Evolutionary conservation across 2,113 vertebrate species (phyloP).

Genomic region (Aphyosemion australe): DNA sequence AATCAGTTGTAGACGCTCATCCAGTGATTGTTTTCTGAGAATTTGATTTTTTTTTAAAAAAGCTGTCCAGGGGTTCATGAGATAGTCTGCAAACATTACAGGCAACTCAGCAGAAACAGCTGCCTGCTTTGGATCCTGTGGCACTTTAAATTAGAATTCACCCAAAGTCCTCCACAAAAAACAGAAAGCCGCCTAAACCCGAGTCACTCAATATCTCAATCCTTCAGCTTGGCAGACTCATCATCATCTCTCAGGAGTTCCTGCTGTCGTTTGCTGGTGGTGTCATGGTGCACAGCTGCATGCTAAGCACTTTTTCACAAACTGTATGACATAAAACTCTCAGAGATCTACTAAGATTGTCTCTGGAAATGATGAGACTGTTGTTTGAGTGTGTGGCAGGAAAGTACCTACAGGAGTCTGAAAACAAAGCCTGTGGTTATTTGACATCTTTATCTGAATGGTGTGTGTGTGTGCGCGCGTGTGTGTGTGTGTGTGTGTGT

Average conservation of each 20-base stretch:
- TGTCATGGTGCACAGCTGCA: slow-evolving; percentile 47
- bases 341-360: background rate
- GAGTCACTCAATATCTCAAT: background rate
- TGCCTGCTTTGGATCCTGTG: too few relatives aligned
- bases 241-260: slow-evolving; percentile 36
- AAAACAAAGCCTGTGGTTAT: slow-evolving; percentile 20
- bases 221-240: slow-evolving; percentile 45
- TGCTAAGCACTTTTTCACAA: slow-evolving; percentile 18
- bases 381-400: background rate
- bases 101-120: too few relatives aligned
- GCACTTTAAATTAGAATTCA: too few relatives aligned
- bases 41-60: too few relatives aligned
- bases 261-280: slow-evolving; percentile 49
- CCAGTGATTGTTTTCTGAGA: too few relatives aligned
- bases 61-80: too few relatives aligned
- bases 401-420: background rate
- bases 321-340: background rate
- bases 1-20: too few relatives aligned
- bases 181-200: slow-evolving; percentile 4
- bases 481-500: too few relatives aligned
- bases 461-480: background rate
- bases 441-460: slow-evolving; percentile 12
- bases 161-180: too few relatives aligned
- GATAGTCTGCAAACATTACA: too few relatives aligned
- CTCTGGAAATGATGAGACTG: slow-evolving; percentile 34